These are phyloP conservation scores for Cromileptes altivelis DNA, from an alignment of 2,113 vertebrate species.

Conservation along the genomic window DNA sequence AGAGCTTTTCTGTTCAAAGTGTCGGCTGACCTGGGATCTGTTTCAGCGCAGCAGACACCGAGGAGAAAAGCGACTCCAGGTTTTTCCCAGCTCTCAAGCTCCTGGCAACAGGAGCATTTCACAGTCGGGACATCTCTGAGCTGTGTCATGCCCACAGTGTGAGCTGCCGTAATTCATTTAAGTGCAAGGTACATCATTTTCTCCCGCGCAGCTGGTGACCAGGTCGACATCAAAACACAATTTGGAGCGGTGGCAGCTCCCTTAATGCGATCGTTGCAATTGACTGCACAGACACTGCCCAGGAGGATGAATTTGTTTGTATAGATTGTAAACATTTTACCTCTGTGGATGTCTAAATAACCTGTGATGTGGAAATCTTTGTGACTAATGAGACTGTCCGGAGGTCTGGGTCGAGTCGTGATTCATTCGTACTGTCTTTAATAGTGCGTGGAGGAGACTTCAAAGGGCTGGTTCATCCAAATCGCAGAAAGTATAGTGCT, in stretches of 20 bases:
- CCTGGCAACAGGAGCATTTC: conserved; percentile 10
- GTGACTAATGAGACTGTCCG: background rate
- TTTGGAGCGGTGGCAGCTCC: conserved; percentile 15
- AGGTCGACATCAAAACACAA: conserved; percentile 34
- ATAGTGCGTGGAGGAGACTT: background rate
- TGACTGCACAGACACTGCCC: background rate
- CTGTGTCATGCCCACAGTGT: background rate
- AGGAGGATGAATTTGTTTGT: background rate
- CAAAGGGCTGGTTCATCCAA: background rate
- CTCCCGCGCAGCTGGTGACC: conserved; percentile 5
- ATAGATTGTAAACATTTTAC: conserved; percentile 18
- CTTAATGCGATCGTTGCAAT: conserved; percentile 32
- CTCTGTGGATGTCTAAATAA: conserved; percentile 16
- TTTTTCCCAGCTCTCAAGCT: background rate
- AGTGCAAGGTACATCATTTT: conserved; percentile 30
- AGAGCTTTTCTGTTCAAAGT: conserved; percentile 18
- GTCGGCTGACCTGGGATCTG: conserved; percentile 7
- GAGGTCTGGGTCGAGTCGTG: background rate
- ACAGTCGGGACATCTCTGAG: background rate
- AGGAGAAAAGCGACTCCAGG: background rate
- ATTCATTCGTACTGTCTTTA: background rate
- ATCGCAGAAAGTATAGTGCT: background rate
- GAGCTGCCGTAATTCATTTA: conserved; percentile 18
- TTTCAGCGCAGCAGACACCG: background rate
- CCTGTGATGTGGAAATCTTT: conserved; percentile 5